Evolutionary conservation across 2,888 invertebrate genomes (phyloP).

Genomic region (Drosophila emarginata): DNA sequence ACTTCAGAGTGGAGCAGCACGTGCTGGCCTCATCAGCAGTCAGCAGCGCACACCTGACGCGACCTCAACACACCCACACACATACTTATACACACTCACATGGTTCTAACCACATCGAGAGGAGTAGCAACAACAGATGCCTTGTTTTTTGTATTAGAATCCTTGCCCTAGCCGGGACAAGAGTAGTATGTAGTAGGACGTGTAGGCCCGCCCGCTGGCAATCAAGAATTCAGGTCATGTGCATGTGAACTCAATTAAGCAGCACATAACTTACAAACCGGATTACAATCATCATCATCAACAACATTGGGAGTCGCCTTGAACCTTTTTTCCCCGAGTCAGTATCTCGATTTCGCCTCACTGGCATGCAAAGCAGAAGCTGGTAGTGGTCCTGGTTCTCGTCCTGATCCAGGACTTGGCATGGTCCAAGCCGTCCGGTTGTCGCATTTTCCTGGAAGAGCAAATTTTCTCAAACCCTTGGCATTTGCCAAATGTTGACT

Average conservation of each 20-base stretch:
- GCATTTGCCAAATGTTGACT: constrained; percentile 57
- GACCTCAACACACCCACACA: constrained; percentile 32
- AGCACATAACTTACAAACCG: constrained; percentile 81
- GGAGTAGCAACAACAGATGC: constrained; percentile 40
- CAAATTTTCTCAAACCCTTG: background rate
- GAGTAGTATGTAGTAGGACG: constrained; percentile 23
- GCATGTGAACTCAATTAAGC: constrained; percentile 81
- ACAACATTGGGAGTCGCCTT: constrained; percentile 50
- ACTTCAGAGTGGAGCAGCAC: constrained; percentile 42
- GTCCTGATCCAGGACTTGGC: constrained; percentile 26
- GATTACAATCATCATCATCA: constrained; percentile 80
- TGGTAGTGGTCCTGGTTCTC: constrained; percentile 32
- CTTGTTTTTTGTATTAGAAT: constrained; percentile 51
- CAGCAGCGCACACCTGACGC: constrained; percentile 60
- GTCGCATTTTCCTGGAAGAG: background rate
- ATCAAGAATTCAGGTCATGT: constrained; percentile 80
- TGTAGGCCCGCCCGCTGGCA: constrained; percentile 38
- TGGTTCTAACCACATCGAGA: constrained; percentile 15
- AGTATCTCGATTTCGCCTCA: constrained; percentile 7
- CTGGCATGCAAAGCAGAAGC: constrained; percentile 69
- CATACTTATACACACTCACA: constrained; percentile 11
- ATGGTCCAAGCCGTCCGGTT: constrained; percentile 6
- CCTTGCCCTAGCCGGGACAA: constrained; percentile 15
- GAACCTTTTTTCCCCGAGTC: constrained; percentile 49
- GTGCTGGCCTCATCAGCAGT: constrained; percentile 72